These are phyloP conservation scores for Gymnodraco acuticeps DNA, from an alignment of 2,797 vertebrate species.

Conservation along the genomic window DNA sequence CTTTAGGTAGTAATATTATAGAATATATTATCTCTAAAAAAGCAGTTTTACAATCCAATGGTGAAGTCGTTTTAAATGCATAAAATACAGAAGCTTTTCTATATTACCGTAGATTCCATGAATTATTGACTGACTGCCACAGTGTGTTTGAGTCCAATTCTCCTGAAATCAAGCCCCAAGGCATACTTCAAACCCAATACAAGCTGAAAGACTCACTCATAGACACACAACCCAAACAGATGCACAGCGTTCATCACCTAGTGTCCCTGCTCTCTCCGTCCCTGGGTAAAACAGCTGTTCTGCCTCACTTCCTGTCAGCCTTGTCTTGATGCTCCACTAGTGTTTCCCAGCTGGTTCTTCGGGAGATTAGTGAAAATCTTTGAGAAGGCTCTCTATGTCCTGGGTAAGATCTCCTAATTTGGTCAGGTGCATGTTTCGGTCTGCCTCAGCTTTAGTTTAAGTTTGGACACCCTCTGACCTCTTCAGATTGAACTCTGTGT, in stretches of 20 bases:
- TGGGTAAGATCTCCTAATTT: slow-evolving; percentile 41
- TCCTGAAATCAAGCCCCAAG: not conserved
- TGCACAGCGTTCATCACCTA: not conserved
- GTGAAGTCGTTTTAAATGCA: not conserved
- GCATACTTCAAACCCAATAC: too few relatives aligned
- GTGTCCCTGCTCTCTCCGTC: not conserved
- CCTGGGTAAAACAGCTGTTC: slow-evolving; percentile 2
- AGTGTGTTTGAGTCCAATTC: not conserved
- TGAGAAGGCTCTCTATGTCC: not conserved
- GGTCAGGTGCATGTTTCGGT: slow-evolving; percentile 3
- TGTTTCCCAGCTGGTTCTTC: not conserved
- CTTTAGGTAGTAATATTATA: not conserved
- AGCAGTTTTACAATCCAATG: not conserved
- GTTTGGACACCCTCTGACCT: slow-evolving; percentile 27
- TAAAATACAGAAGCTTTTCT: not conserved
- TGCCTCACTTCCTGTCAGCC: not conserved
- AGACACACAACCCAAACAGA: not conserved
- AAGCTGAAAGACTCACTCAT: not conserved
- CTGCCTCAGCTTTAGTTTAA: not conserved
- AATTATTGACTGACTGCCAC: not conserved
- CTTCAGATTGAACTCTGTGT: not conserved
- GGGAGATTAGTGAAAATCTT: not conserved
- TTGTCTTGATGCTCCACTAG: not conserved
- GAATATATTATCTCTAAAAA: too few relatives aligned
- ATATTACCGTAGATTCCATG: not conserved